Evolutionary conservation across 2,888 invertebrate species (phyloP), one percentile per base, ranked within the genome.

Genomic region (Pachliopta kotzebuea): DNA sequence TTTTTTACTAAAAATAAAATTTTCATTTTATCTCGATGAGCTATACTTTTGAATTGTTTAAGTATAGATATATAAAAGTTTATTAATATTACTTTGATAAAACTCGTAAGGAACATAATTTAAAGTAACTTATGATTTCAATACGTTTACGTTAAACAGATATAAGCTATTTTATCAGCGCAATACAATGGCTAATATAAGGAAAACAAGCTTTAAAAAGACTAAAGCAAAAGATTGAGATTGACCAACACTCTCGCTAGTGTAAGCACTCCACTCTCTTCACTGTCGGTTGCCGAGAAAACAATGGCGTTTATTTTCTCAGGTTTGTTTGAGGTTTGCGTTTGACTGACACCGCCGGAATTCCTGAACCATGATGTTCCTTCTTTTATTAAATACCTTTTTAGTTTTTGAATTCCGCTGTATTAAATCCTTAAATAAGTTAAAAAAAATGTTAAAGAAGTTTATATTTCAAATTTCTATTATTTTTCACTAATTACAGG

Each of bases 311-410:
- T 84, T 85, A 81, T 82, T 85, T 83, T 83, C 75, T 72, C 74
- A 71, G 73, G 76, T 80, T 83, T 84, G 85, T 86, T 85, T 83
- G 82, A 80, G 81, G 82, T 81, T 77, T 76, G 76, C 79, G 74
- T 78, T 78, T 75, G 75, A 75, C 70, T 76, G 73, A 75, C 75
- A 71, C 70, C 73, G 66, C 71, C 73, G 73, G 76, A 75, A 77
- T 76, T 76, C 77, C 73, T 70, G 70, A 70, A 71, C 72, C 74
- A 73, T 70, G 69, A 71, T 72, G 72, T 52, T 21, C 45, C 45
- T n/a, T 70, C 71, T 71, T 76, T 72, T 73, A 72, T 68, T 74
- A 70, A 69, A 69, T 63, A 65, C 63, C 64, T 66, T 67, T 56
- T 29, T 1, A 26, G 26, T 21, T 29, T 52, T 52, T 52, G 6